phyloP scores from a whole-genome alignment of 2,113 vertebrate species.

The Oncorhynchus keta region DNA sequence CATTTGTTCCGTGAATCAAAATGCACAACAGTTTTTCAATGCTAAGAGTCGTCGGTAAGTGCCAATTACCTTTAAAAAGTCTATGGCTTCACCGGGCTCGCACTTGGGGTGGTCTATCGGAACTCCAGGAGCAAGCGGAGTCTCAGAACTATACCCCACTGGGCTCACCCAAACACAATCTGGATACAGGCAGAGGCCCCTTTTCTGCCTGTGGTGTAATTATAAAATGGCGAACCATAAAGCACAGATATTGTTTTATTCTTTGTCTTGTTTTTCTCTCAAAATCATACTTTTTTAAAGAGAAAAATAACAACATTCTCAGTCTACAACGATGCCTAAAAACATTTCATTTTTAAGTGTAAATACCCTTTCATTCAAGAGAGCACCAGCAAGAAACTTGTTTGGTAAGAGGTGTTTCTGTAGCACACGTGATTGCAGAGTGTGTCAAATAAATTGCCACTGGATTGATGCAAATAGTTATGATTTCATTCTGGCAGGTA shows the following conservation, averaged over 20 bases:
- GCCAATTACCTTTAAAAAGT: constrained; percentile 14
- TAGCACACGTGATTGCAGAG: too few species aligned
- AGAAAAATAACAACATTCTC: too few species aligned
- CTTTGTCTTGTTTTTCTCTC: not conserved
- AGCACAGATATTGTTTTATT: not conserved
- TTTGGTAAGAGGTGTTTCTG: too few species aligned
- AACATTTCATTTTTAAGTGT: too few species aligned
- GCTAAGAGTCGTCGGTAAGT: not conserved
- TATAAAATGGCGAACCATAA: not conserved
- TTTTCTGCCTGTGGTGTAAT: too few species aligned
- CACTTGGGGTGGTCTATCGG: constrained; percentile 1
- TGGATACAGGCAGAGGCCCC: not conserved
- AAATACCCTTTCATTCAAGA: too few species aligned
- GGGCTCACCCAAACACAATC: constrained; percentile 18
- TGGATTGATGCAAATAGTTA: too few species aligned
- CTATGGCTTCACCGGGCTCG: not conserved
- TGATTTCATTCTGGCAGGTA: too few species aligned
- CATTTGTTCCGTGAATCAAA: not conserved
- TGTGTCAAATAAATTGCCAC: too few species aligned
- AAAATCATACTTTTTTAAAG: too few species aligned
- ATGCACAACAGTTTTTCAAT: not conserved
- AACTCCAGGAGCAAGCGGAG: constrained; percentile 18
- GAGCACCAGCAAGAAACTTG: too few species aligned
- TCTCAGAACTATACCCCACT: constrained; percentile 19
- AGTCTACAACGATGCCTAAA: too few species aligned